These are phyloP conservation scores for Ridgeia piscesae DNA, from an alignment of 1,140 invertebrate genomes.

Conservation along the genomic window DNA sequence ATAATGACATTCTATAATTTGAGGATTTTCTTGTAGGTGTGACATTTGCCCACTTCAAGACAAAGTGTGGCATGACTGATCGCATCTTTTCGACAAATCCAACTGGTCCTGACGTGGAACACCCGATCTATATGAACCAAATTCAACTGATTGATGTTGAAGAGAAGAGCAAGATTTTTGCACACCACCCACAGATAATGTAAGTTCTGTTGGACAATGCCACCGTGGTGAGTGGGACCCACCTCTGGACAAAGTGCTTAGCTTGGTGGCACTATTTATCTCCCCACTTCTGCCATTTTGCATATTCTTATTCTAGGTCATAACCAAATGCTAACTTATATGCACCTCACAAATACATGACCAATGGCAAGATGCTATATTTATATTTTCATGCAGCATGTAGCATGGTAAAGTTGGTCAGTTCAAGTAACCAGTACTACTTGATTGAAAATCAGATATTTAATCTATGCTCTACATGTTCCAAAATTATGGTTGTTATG, in stretches of 20 bases:
- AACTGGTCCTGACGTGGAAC: slow-evolving; percentile 42
- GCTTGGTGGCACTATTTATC: neutral
- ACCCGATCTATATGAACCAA: slow-evolving; percentile 33
- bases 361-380: neutral
- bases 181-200: slow-evolving; percentile 40
- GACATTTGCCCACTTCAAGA: slow-evolving; percentile 35
- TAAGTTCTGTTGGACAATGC: slow-evolving; percentile 28
- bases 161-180: slow-evolving; percentile 36
- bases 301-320: neutral
- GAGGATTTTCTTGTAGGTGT: slow-evolving; percentile 32
- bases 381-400: too few relatives aligned
- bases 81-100: slow-evolving; percentile 36
- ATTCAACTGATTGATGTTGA: slow-evolving; percentile 34
- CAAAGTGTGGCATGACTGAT: slow-evolving; percentile 10
- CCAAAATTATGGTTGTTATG: neutral
- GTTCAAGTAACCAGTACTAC: neutral
- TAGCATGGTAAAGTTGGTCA: too few relatives aligned
- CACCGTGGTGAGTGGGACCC: too few relatives aligned
- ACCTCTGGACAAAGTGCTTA: neutral
- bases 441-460: neutral
- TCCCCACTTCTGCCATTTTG: too few relatives aligned
- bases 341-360: neutral
- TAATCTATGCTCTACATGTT: neutral
- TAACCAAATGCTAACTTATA: neutral
- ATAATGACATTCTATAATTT: too few relatives aligned